These are phyloP conservation scores for Parascotia fuliginaria DNA, from an alignment of 2,888 invertebrate genomes.

Conservation along the genomic window DNA sequence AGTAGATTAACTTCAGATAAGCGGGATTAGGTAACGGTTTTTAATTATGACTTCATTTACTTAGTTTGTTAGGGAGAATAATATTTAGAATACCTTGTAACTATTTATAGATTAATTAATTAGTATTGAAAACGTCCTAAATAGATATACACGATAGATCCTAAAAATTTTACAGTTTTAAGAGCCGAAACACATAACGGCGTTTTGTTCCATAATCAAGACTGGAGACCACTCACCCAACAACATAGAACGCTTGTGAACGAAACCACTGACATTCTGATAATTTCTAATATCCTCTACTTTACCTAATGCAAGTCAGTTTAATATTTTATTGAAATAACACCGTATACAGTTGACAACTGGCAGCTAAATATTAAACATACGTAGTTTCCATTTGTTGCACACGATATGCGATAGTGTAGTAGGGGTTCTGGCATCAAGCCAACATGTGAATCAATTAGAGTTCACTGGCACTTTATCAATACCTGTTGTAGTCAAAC, in stretches of 20 bases:
- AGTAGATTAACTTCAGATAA: slow-evolving; percentile 26
- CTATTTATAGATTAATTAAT: no score
- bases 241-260: no score
- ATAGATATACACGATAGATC: no score
- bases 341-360: background rate
- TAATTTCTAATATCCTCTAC: no score
- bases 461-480: slow-evolving; percentile 65
- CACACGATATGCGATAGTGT: background rate
- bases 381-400: no score
- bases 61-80: background rate
- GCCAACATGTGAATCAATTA: slow-evolving; percentile 58
- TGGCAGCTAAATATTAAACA: background rate
- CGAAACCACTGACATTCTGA: no score
- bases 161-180: no score
- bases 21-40: background rate
- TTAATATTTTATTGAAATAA: background rate
- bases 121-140: no score
- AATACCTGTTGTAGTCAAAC: slow-evolving; percentile 50
- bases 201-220: no score
- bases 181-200: no score
- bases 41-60: background rate
- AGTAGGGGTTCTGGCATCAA: slow-evolving; percentile 47
- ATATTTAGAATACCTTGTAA: background rate
- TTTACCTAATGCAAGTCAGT: no score
- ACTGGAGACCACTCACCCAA: no score